Evolutionary conservation across 2,113 vertebrate species (phyloP), one percentile per base, ranked within the genome.

Genomic region (Serilophus lunatus): DNA sequence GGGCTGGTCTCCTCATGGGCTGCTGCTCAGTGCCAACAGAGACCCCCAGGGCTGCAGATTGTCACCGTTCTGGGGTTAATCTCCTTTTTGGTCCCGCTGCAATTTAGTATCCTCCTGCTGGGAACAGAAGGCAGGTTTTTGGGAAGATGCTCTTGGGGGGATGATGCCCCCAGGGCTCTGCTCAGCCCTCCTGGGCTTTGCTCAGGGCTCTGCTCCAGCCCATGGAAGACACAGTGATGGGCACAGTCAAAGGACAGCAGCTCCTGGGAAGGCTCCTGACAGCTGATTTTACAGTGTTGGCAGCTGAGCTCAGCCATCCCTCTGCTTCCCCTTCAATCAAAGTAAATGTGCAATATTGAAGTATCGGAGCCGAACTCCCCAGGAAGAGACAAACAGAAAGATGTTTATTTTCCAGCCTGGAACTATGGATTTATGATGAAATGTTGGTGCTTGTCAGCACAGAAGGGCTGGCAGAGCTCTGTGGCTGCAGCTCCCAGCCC

Each of bases 381-480:
- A 2, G 75, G 80, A 78, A 63, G 60, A 56, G 42, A 17, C 70
- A 53, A 76, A 60, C 51, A 60, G 82, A 72, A 68, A 42, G 36
- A 85, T 13, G 38, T 47, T 97, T 76, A 57, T 96, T 91, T 85
- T 78, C 86, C 83, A 91, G 69, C 88, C 70, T 20, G 56, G 87
- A 80, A 86, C 51, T 35, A 5, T 24, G 86, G 69, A 65, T 91
- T 83, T 91, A 24, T 86, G 86, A 80, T 85, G 94, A 76, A 86
- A 92, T 6, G 2, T 65, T 17, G 44, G 56, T 69, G 75, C 64
- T 60, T 31, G 66, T 23, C 3, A 12, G 82, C 64, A 19, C 57
- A 63, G 91, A 93, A 95, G 66, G 35, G 9, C 88, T 90, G 92
- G 86, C 86, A 88, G 72, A 40, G 54, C 81, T 69, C 36, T 23